phyloP scores from a whole-genome alignment of 1,140 invertebrate species.

The Lordiphosa clarofinis region DNA sequence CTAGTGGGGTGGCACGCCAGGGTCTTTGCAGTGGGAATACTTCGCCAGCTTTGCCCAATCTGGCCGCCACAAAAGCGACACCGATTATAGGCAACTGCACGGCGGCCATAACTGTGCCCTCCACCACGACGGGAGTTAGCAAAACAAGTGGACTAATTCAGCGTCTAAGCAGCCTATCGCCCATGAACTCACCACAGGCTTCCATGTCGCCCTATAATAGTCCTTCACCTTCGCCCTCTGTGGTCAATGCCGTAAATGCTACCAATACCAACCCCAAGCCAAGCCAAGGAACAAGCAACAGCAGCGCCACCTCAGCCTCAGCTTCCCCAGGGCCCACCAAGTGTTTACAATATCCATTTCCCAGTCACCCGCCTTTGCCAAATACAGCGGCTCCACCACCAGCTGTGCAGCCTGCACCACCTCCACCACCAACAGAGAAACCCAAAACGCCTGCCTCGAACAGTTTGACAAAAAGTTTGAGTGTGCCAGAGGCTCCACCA shows the following conservation, averaged over 20 bases:
- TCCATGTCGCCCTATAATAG: slow-evolving; percentile 78
- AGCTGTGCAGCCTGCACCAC: slow-evolving; percentile 61
- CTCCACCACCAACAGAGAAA: slow-evolving; percentile 41
- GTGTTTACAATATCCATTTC: slow-evolving; percentile 90
- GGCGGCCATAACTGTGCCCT: slow-evolving; percentile 6
- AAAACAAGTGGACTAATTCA: slow-evolving; percentile 60
- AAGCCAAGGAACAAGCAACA: not conserved
- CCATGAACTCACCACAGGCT: slow-evolving; percentile 78
- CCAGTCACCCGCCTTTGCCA: slow-evolving; percentile 85
- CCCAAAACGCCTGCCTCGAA: slow-evolving; percentile 4
- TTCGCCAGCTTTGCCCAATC: slow-evolving; percentile 73
- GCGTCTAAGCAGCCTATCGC: slow-evolving; percentile 68
- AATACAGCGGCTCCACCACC: slow-evolving; percentile 77
- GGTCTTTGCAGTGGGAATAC: slow-evolving; percentile 58
- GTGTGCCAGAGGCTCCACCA: slow-evolving; percentile 45
- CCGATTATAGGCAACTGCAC: slow-evolving; percentile 61
- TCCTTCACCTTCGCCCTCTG: slow-evolving; percentile 68
- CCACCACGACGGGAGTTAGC: slow-evolving; percentile 14
- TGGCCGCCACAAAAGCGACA: slow-evolving; percentile 68
- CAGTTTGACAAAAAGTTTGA: slow-evolving; percentile 62
- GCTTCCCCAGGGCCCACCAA: slow-evolving; percentile 78
- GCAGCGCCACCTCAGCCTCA: slow-evolving; percentile 8
- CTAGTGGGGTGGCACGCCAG: slow-evolving; percentile 12
- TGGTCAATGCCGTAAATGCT: slow-evolving; percentile 14
- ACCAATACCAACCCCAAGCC: slow-evolving; percentile 18